Conservation (phyloP, 2,797 vertebrate genomes). For the Florisuga fusca region DNA sequence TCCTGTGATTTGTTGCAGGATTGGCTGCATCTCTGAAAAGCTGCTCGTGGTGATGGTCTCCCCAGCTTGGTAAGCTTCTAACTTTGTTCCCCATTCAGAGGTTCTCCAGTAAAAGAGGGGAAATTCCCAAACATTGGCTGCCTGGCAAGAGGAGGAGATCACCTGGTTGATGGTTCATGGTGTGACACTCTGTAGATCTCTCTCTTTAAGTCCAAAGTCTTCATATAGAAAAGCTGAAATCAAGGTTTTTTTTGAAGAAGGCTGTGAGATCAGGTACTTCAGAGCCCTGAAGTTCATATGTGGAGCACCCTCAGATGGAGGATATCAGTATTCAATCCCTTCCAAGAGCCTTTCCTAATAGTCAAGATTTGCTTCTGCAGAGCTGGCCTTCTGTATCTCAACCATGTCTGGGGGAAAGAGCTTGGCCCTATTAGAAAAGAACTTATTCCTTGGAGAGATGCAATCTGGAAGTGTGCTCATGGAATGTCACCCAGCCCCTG, state of each 20-base stretch:
- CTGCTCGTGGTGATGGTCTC: background rate
- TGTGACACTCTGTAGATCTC: background rate
- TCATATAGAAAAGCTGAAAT: background rate
- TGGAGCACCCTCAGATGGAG: background rate
- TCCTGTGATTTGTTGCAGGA: constrained; percentile 64
- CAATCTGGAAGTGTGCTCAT: background rate
- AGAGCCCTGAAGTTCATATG: background rate
- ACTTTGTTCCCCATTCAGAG: constrained; percentile 28
- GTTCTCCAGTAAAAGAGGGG: background rate
- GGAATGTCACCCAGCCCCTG: background rate
- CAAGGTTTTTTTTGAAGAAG: background rate
- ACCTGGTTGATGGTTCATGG: background rate
- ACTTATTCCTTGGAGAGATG: background rate
- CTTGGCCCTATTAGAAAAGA: background rate
- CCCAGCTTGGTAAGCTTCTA: constrained; percentile 51
- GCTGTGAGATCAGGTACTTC: background rate
- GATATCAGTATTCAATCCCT: background rate
- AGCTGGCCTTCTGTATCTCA: background rate
- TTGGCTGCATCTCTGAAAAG: constrained; percentile 35
- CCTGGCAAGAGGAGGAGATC: background rate
- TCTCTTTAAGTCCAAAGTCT: background rate
- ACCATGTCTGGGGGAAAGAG: background rate
- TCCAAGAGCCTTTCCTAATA: background rate
- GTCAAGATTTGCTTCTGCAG: background rate
- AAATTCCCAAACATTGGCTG: background rate